phyloP scores from a whole-genome alignment of 2,888 invertebrate genomes.

The Ariolimax columbianus region DNA sequence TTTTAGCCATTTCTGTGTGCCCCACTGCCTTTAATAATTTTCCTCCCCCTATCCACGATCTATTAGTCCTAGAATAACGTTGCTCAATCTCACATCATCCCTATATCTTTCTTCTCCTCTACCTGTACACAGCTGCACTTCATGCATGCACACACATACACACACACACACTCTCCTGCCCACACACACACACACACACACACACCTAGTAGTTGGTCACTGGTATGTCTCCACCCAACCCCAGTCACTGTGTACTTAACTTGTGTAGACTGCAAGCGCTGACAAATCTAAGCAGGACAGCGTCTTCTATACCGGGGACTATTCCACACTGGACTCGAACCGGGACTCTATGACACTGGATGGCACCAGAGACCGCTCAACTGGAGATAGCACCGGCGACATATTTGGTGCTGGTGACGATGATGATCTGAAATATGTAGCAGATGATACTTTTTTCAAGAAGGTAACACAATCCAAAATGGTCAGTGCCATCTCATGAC shows the following conservation, averaged over 20 bases:
- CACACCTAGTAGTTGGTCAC: neutral
- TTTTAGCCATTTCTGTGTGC: too few relatives aligned
- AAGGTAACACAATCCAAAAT: constrained; percentile 65
- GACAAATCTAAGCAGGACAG: constrained; percentile 60
- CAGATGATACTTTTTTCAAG: constrained; percentile 65
- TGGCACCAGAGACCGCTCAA: constrained; percentile 59
- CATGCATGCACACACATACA: too few relatives aligned
- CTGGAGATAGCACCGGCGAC: constrained; percentile 68
- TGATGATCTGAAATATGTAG: constrained; percentile 67
- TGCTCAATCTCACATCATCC: too few relatives aligned
- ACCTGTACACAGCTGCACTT: too few relatives aligned
- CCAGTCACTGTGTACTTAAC: neutral
- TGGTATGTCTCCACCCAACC: neutral
- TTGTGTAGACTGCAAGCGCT: constrained; percentile 36
- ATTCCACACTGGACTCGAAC: constrained; percentile 62
- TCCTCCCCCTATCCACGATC: too few relatives aligned
- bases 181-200: constrained; percentile 6
- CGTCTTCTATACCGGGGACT: constrained; percentile 63
- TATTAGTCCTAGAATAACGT: too few relatives aligned
- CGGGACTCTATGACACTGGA: constrained; percentile 58
- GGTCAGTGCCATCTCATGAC: neutral
- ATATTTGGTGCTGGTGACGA: constrained; percentile 62
- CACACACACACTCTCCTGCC: neutral
- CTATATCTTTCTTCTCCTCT: too few relatives aligned
- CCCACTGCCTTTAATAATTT: too few relatives aligned